Base-by-base conservation (phyloP, 2,797 vertebrate genomes). In the Danio jaintianensis region DNA sequence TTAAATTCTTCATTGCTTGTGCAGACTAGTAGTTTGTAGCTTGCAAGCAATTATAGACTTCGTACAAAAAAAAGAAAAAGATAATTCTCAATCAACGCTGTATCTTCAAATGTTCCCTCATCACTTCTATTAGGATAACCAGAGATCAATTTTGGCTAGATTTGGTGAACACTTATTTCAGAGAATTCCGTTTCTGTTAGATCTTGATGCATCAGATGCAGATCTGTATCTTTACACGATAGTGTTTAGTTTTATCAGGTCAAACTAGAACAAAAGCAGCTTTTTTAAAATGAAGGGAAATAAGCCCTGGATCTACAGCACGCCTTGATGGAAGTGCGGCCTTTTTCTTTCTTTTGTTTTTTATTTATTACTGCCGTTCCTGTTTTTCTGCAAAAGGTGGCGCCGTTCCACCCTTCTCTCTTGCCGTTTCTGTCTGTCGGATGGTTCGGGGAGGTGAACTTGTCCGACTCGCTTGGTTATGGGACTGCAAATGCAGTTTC, bases 361-460 rank as follows among this genome's bases (percentile, higher is more conserved):
- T 40, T 20, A 45, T 48, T 36, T 15, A 45, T 48, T 69, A 9
- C 6, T 59, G 66, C 9, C 0, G 18, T 62, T 45, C 72, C 15
- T 18, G 47, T 80, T 80, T 40, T 80, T 43, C 59, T 20, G 59
- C 40, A 4, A 29, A 64, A 48, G 59, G 40, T 80, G 78, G 78
- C 59, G 50, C 20, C 58, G 38, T 73, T 66, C 45, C 47, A 38
- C 58, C 10, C 18, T 63, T 63, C 63, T 55, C 68, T 55, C 20
- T n/a, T 15, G 66, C 29, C 1, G 16, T 72, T 62, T 62, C 58
- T 40, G 22, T 50, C 58, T 50, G 4, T 20, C 4, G 7, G 45
- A 29, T 79, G 6, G 36, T 64, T 45, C 55, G 11, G 29, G 29
- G 22, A 69, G 18, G 50, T 9, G 29, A 43, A 43, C 13, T 36